Evolutionary conservation across 2,113 vertebrate genomes (phyloP), one percentile per base, ranked within the genome.

Genomic region (Mandrillus leucophaeus): DNA sequence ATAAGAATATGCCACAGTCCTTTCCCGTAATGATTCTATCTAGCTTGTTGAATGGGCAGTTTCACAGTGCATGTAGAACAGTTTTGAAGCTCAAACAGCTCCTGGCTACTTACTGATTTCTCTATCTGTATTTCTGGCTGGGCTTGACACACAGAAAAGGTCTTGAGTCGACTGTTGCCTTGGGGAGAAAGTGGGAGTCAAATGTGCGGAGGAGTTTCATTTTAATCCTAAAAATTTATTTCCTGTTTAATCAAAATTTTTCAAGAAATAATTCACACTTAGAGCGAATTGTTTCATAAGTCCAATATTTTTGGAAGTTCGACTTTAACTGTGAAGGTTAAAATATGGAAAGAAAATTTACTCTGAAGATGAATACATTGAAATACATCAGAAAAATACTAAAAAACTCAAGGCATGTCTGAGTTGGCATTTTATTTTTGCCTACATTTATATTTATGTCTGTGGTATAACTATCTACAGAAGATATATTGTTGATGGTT

Each of bases 341-440:
- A 95, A 91, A 94, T 80, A 75, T 84, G 78, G 32, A 72, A 92
- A 89, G 8, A 30, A 93, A 66, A 79, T 92, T 79, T 23, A 95
- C 43, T 92, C 70, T 89, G 86, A 80, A 79, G 48, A 87, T 64
- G 78, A 97, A 66, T 82, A 78, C 61, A 66, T 76, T 91, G n/a
- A 85, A 93, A 80, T 35, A 59, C 35, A 85, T 27, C 12, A 64
- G 30, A 81, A 90, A 93, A 55, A 86, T 81, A 35, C 81, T 66
- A 40, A 95, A 96, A 96, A 52, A 22, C 43, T 75, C 73, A 86
- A 75, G 40, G 14, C 5, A 70, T 55, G 45, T 93, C 64, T 93
- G 90, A 92, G 38, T 85, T 80, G 66, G 72, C 48, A 73, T 95
- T 96, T 96, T 86, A 94, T 90, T 96, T 96, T 96, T 96, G 35